Conservation (phyloP, 2,888 invertebrate genomes). For the Sminthurides aquaticus region DNA sequence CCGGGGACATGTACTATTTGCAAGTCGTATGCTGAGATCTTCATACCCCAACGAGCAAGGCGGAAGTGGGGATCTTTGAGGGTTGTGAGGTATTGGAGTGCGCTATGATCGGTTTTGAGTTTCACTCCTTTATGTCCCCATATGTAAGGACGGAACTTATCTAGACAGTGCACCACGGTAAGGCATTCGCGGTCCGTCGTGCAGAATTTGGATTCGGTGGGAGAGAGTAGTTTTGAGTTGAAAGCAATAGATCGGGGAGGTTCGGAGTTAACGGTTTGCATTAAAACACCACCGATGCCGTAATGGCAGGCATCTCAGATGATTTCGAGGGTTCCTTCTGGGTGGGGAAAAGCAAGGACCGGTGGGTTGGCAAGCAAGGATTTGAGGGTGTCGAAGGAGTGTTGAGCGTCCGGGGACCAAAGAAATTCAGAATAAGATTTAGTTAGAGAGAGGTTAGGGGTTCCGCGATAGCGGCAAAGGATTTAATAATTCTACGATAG, state of each 20-base stretch:
- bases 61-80: slow-evolving; percentile 28
- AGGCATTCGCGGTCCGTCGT: slow-evolving; percentile 37
- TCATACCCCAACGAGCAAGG: slow-evolving; percentile 32
- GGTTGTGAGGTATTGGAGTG: slow-evolving; percentile 26
- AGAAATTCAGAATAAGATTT: slow-evolving; percentile 1
- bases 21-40: slow-evolving; percentile 29
- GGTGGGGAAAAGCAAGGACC: slow-evolving; percentile 1
- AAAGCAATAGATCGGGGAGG: slow-evolving; percentile 9
- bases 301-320: slow-evolving; percentile 4
- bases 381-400: slow-evolving; percentile 16
- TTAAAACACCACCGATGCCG: slow-evolving; percentile 11
- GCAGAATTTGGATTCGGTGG: slow-evolving; percentile 43
- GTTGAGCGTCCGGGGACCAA: slow-evolving; percentile 8
- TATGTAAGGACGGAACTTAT: slow-evolving; percentile 47
- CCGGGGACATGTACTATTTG: slow-evolving; percentile 25
- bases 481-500: slow-evolving; percentile 32
- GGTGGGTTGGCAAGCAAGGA: not conserved
- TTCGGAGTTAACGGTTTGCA: not conserved
- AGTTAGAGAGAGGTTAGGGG: slow-evolving; percentile 6
- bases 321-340: not conserved
- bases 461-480: slow-evolving; percentile 13
- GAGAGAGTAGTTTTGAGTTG: slow-evolving; percentile 27
- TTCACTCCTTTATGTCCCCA: slow-evolving; percentile 34
- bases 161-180: slow-evolving; percentile 45
- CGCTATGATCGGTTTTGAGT: slow-evolving; percentile 40